Evolutionary conservation across 2,113 vertebrate species (phyloP).

Genomic region (Corydoras sp.): DNA sequence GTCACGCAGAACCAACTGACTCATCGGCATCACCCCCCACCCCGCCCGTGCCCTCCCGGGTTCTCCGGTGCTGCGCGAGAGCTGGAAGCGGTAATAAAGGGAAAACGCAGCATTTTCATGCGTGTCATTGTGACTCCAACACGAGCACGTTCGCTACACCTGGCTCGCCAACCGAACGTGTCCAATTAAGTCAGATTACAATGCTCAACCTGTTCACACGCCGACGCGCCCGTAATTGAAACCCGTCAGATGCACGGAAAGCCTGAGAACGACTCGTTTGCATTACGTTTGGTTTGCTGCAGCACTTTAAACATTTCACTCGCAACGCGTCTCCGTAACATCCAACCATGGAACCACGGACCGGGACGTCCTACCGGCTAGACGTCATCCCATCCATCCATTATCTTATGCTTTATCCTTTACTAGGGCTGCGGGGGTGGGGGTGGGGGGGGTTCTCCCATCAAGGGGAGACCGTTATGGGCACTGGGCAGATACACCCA

Average conservation of each 20-base stretch:
- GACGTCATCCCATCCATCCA: too few relatives aligned
- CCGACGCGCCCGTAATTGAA: conserved; percentile 10
- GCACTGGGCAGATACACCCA: too few relatives aligned
- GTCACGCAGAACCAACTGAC: conserved; percentile 39
- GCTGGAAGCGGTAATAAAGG: conserved; percentile 26
- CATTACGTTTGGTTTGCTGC: background rate
- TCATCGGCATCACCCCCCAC: conserved; percentile 16
- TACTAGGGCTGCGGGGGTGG: too few relatives aligned
- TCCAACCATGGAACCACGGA: too few relatives aligned
- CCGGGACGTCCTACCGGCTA: too few relatives aligned
- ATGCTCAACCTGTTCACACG: conserved; percentile 22
- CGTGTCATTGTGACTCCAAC: conserved; percentile 28
- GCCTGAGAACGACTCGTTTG: background rate
- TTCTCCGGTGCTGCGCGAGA: conserved; percentile 11
- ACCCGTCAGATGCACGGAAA: background rate
- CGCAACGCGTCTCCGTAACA: background rate
- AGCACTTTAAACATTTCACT: background rate
- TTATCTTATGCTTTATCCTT: too few relatives aligned
- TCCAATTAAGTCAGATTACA: conserved; percentile 42
- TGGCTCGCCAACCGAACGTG: conserved; percentile 32
- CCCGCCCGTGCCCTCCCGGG: too few relatives aligned
- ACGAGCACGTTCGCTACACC: conserved; percentile 35
- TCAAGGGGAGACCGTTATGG: too few relatives aligned
- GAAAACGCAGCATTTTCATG: conserved; percentile 31
- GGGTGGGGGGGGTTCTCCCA: too few relatives aligned